These are phyloP conservation scores for Melanostoma mellinum DNA, from an alignment of 2,888 invertebrate species.

Conservation along the genomic window DNA sequence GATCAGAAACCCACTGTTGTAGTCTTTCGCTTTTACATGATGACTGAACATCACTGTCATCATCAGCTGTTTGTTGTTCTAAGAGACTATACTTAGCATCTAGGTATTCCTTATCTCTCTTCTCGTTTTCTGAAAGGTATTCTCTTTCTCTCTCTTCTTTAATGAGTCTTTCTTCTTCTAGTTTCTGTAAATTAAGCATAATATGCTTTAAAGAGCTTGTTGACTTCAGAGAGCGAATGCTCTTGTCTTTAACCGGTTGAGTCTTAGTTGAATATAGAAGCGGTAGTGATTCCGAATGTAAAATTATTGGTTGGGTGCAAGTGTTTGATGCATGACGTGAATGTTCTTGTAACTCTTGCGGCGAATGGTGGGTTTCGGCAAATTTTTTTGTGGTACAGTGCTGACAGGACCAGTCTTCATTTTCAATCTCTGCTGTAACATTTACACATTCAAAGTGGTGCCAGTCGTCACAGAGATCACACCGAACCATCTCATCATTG, in stretches of 20 bases:
- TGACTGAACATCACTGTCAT: background rate
- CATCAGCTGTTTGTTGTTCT: background rate
- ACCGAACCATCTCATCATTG: too few species aligned
- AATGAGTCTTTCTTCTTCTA: conserved; percentile 12
- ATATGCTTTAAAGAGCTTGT: background rate
- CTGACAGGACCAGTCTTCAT: background rate
- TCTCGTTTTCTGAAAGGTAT: background rate
- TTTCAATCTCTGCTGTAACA: too few species aligned
- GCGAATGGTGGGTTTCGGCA: background rate
- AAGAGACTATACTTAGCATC: background rate
- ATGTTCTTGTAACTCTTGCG: too few species aligned
- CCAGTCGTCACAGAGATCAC: too few species aligned
- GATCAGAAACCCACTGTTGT: background rate
- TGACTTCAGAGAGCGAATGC: background rate
- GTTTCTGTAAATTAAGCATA: background rate
- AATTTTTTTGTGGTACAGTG: background rate
- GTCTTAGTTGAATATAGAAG: too few species aligned
- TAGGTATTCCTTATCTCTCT: conserved; percentile 5
- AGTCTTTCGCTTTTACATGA: background rate
- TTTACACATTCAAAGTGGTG: too few species aligned
- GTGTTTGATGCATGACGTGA: too few species aligned
- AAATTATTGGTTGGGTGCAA: too few species aligned
- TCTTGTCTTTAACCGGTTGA: too few species aligned
- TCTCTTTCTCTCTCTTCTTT: too few species aligned
- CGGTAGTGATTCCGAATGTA: too few species aligned